These are phyloP conservation scores for Hippocampus kuda DNA, from an alignment of 2,797 vertebrate species.

Conservation along the genomic window DNA sequence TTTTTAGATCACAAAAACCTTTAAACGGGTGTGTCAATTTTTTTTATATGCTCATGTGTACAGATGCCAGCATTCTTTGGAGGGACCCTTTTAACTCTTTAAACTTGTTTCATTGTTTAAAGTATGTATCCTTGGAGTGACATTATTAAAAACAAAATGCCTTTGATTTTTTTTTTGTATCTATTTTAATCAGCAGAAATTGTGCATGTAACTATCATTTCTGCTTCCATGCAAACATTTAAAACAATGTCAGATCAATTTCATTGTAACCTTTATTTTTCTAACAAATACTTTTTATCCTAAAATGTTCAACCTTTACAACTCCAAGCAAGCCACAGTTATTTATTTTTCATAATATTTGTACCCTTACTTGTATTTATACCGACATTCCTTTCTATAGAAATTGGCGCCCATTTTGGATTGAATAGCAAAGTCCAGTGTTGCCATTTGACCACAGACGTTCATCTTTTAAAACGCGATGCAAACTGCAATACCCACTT, in stretches of 20 bases:
- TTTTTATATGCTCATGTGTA: conserved; percentile 28
- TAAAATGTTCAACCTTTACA: conserved; percentile 28
- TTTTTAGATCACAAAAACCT: not conserved
- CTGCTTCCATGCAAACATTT: not conserved
- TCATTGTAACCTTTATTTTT: conserved; percentile 34
- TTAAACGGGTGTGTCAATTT: not conserved
- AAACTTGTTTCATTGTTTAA: not conserved
- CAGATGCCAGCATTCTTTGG: conserved; percentile 45
- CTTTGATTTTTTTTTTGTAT: not conserved
- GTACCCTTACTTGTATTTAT: conserved; percentile 63
- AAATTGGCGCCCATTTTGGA: conserved; percentile 38
- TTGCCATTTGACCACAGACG: conserved; percentile 30
- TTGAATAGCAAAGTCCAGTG: conserved; percentile 26
- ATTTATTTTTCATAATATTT: conserved; percentile 67
- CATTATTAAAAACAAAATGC: conserved; percentile 16
- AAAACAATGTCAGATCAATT: conserved; percentile 4
- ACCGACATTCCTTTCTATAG: conserved; percentile 64
- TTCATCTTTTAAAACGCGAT: conserved; percentile 48
- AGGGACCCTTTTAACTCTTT: conserved; percentile 36
- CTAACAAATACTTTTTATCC: conserved; percentile 19
- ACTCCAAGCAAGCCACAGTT: conserved; percentile 34
- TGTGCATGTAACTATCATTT: not conserved
- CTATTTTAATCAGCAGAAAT: not conserved
- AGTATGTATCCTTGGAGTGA: conserved; percentile 27
- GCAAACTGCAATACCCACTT: conserved; percentile 46